Evolutionary conservation across 1,140 invertebrate species (phyloP).

Genomic region (Apis cerana): DNA sequence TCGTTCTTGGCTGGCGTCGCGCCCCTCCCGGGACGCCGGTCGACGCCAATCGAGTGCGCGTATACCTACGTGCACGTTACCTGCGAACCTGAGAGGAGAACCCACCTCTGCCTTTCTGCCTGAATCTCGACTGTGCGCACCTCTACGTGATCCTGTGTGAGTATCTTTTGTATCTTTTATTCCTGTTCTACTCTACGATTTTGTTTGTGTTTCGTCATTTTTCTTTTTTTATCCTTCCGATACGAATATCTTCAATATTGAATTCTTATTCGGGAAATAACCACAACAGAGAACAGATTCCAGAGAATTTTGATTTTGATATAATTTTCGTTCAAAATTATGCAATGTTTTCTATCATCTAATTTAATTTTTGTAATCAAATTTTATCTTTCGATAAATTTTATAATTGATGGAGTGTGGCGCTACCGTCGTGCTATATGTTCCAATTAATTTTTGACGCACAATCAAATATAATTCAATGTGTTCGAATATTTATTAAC

Average conservation of each 20-base stretch:
- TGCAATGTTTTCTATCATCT: too few species aligned
- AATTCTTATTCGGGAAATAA: not conserved
- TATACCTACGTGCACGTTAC: slow-evolving; percentile 65
- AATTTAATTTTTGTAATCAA: not conserved
- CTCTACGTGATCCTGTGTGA: not conserved
- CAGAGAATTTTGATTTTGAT: not conserved
- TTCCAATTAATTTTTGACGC: not conserved
- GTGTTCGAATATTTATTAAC: not conserved
- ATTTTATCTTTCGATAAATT: not conserved
- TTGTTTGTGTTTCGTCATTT: not conserved
- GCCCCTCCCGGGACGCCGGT: slow-evolving; percentile 72
- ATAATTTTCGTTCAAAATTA: not conserved
- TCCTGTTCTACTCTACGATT: not conserved
- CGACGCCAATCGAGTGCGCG: slow-evolving; percentile 76
- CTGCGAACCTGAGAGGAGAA: slow-evolving; percentile 56
- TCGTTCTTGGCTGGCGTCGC: slow-evolving; percentile 74
- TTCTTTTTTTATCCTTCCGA: not conserved
- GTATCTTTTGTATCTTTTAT: not conserved
- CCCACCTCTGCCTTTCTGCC: slow-evolving; percentile 54
- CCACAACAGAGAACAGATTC: not conserved
- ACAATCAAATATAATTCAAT: not conserved
- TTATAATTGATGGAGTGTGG: not conserved
- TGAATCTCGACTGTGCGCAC: slow-evolving; percentile 55
- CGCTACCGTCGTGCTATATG: not conserved
- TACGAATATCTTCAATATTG: not conserved